Evolutionary conservation across 2,888 invertebrate species (phyloP).

Genomic region (Loripinus fragilis): DNA sequence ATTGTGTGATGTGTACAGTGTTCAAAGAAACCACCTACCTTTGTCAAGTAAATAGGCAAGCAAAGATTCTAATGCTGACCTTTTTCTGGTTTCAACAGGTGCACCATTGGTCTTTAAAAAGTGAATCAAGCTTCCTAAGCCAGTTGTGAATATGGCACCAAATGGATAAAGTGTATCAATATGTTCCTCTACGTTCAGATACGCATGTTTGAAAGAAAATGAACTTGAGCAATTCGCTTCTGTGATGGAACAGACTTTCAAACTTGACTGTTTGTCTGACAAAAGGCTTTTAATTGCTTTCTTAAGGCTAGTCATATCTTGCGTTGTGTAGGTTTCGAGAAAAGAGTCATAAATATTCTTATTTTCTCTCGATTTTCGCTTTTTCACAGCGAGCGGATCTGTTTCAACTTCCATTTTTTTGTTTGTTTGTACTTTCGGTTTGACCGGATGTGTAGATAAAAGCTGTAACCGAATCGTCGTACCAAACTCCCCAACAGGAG

Average conservation of each 20-base stretch:
- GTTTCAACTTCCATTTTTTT: too few species aligned
- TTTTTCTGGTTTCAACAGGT: neutral
- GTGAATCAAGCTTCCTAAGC: neutral
- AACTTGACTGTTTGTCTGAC: constrained; percentile 4
- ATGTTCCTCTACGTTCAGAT: neutral
- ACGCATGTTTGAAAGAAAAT: neutral
- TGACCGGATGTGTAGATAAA: too few species aligned
- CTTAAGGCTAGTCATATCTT: neutral
- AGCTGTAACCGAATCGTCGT: too few species aligned
- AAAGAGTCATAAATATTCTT: neutral
- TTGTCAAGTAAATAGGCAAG: neutral
- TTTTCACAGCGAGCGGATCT: too few species aligned
- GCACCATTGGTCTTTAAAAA: neutral
- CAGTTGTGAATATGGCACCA: neutral
- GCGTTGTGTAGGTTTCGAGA: neutral
- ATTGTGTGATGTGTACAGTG: too few species aligned
- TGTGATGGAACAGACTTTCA: neutral
- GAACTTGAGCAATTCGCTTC: neutral
- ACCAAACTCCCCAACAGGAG: too few species aligned
- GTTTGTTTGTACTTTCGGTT: too few species aligned
- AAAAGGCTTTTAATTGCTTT: neutral
- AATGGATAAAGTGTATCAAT: neutral
- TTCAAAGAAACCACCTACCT: neutral
- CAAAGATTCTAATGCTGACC: neutral
- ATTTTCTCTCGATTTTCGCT: too few species aligned